Evolutionary conservation across 2,797 vertebrate species (phyloP).

Genomic region (Eurystomus glaucurus): DNA sequence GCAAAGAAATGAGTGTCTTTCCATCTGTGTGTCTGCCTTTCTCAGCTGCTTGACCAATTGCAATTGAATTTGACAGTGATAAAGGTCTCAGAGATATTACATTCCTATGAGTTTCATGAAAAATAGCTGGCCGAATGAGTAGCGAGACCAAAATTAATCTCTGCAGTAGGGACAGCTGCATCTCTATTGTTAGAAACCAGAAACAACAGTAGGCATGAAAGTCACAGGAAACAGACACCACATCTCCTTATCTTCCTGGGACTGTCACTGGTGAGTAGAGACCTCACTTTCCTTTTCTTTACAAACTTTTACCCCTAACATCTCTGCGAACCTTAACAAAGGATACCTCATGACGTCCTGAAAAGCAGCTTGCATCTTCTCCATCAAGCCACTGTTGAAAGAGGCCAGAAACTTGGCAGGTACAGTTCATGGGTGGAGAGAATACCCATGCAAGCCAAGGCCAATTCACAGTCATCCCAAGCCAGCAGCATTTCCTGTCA

Average conservation of each 20-base stretch:
- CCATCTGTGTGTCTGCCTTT: neutral
- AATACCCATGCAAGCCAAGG: neutral
- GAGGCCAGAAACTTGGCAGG: neutral
- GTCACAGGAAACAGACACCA: neutral
- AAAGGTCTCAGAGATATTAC: constrained; percentile 40
- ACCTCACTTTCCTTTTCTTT: neutral
- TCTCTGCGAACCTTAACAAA: neutral
- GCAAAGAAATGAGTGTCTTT: neutral
- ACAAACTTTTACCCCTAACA: neutral
- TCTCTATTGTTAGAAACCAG: constrained; percentile 54
- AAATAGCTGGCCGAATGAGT: constrained; percentile 58
- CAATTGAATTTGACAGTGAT: constrained; percentile 52
- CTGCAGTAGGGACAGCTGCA: constrained; percentile 34
- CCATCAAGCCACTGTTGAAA: neutral
- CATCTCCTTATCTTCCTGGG: neutral
- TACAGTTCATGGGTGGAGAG: neutral
- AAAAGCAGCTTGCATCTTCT: neutral
- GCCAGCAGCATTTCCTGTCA: neutral
- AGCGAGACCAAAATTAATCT: constrained; percentile 63
- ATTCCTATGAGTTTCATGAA: constrained; percentile 55
- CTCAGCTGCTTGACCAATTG: constrained; percentile 36
- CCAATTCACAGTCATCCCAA: neutral
- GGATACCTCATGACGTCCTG: neutral
- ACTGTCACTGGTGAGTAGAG: neutral
- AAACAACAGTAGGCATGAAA: constrained; percentile 4